Base-by-base conservation (phyloP, 2,888 invertebrate species). In the Cheilosia vulpina region DNA sequence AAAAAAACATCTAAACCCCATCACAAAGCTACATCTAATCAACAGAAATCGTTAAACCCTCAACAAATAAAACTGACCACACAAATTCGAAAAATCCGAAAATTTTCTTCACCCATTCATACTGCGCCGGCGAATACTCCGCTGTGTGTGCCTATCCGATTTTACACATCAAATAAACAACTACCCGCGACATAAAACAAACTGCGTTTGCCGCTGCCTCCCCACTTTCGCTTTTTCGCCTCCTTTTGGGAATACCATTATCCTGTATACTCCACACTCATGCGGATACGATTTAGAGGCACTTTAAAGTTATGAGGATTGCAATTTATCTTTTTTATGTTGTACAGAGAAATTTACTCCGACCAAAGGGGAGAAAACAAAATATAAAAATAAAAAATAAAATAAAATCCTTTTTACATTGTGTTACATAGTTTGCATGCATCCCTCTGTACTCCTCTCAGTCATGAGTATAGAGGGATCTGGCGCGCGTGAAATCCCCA, bases 291-390 rank as follows among this genome's bases (percentile, higher is more conserved):
- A 80, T 85, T 85, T 77, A 81, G 77, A 76, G 81, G 76, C 81
- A 81, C 81, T 85, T 81, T 77, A 77, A 85, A 80, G 63, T 81
- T 85, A 81, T 81, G 81, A 77, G 85, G 50, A 77, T 81, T 72
- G 81, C 81, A 81, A 81, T 85, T 81, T 85, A 68, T 85, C 81
- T 81, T 68, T 73, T 76, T 76, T 79, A 66, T 77, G 55, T 63
- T 52, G 21, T 57, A 81, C 69, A 60, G 68, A 41, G 55, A 72
- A 76, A 72, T 85, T 72, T 52, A 17, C 41, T 78, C 27, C 7
- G 31, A 11, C 41, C 21, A 34, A 50, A 52, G 17, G 41, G 17
- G 31, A 50, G 15, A 43, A 19, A 43, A 43, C 34, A 57, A 11
- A 19, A 9, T 13, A 57, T 3, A 65, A 41, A 34, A n/a, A n/a